A percentile compares a stretch with the other conserved stretches of the same genome.
phyloP scores from a whole-genome alignment of 2,888 invertebrate species.

The Arenicola marina region DNA sequence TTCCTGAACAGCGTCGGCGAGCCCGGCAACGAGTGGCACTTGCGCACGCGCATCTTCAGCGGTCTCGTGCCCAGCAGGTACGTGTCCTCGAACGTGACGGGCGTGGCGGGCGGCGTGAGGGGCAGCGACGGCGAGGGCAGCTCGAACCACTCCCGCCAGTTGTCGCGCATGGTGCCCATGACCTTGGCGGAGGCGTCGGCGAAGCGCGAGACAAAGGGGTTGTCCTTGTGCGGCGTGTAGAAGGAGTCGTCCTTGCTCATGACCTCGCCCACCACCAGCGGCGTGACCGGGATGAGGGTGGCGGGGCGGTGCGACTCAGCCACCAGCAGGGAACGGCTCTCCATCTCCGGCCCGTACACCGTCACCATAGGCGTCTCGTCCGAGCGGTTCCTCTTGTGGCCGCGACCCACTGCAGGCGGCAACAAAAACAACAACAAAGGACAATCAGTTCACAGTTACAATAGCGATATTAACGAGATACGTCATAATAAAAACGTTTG shows the following conservation, averaged over 20 bases:
- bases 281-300: constrained; percentile 69
- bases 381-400: constrained; percentile 23
- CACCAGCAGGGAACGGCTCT: too few relatives aligned
- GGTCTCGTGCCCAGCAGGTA: constrained; percentile 9
- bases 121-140: constrained; percentile 70
- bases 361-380: too few relatives aligned
- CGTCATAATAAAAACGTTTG: too few relatives aligned
- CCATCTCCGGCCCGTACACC: too few relatives aligned
- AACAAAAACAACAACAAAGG: too few relatives aligned
- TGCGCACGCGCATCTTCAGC: constrained; percentile 14
- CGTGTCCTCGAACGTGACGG: constrained; percentile 30
- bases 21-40: constrained; percentile 54
- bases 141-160: constrained; percentile 64
- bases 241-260: constrained; percentile 70
- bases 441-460: too few relatives aligned
- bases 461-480: too few relatives aligned
- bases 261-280: constrained; percentile 76
- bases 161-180: constrained; percentile 37
- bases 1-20: constrained; percentile 49
- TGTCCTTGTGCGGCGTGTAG: constrained; percentile 58
- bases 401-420: too few relatives aligned
- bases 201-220: constrained; percentile 44
- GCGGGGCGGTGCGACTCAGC: too few relatives aligned
- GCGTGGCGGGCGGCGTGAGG: constrained; percentile 51
- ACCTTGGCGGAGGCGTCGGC: constrained; percentile 48